phyloP scores from a whole-genome alignment of 92 coral and sea anemone species.

The Phenganax stokvisi region DNA sequence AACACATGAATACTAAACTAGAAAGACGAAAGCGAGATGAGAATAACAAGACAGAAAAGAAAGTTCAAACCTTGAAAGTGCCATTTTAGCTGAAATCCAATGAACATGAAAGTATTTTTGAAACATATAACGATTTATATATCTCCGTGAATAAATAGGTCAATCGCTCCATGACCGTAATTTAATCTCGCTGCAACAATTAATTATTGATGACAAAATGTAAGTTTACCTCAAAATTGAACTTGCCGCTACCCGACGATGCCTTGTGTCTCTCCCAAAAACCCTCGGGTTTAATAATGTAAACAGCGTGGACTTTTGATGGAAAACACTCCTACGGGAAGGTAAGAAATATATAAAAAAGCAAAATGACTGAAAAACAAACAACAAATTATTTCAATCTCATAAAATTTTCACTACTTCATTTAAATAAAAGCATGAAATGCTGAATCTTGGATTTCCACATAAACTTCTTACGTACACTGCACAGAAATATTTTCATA shows the following conservation, averaged over 20 bases:
- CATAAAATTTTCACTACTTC: not conserved
- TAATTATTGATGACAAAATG: slow-evolving; percentile 41
- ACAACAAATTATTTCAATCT: slow-evolving; percentile 2
- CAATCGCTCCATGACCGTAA: slow-evolving; percentile 11
- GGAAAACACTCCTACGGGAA: slow-evolving; percentile 83
- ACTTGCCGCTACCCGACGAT: slow-evolving; percentile 80
- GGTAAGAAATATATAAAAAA: slow-evolving; percentile 11
- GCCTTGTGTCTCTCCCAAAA: slow-evolving; percentile 97
- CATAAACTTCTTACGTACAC: not conserved
- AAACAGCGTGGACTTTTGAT: slow-evolving; percentile 79
- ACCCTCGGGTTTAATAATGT: slow-evolving; percentile 92
- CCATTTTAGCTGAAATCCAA: not conserved
- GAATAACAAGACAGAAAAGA: not conserved
- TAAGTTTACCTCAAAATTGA: slow-evolving; percentile 77
- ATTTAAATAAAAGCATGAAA: not conserved
- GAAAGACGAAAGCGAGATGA: not conserved
- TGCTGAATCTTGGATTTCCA: not conserved
- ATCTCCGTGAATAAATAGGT: not conserved
- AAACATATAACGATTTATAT: not conserved
- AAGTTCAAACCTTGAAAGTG: not conserved
- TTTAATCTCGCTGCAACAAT: slow-evolving; percentile 27
- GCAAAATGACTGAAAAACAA: not conserved
- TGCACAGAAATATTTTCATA: slow-evolving; percentile 1
- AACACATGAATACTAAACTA: not conserved
- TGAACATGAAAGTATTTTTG: not conserved